Evolutionary conservation across 2,113 vertebrate species (phyloP), one percentile per base, ranked within the genome.

Genomic region (Vireo altiloquus): DNA sequence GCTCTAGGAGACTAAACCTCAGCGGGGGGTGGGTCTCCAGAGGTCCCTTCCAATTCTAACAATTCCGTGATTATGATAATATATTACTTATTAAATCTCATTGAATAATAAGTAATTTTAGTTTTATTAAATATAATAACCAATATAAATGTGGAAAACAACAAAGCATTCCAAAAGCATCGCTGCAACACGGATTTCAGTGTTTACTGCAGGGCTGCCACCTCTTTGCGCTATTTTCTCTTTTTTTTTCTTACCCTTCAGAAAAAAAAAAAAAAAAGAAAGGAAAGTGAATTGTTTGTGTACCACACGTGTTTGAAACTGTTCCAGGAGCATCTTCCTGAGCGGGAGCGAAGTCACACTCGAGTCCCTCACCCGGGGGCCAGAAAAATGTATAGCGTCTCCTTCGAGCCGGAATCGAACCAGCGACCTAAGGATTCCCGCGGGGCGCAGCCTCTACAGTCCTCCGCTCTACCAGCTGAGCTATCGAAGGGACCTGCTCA

Each of bases 381-480:
- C 16, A 3, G 4, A 7, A 31, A 42, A 1, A 19, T 11, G 5
- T 2, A 1, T 0, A 0, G 1, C 8, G 31, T 25, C 82, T 90
- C 93, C 93, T 95, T 90, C 93, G 93, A 95, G 93, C 93, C 93
- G 93, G 93, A 94, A 92, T 92, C 89, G 93, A 94, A 92, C 93
- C 99, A 99, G 99, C 99, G 99, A 99, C 98, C 98, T 99, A 99
- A 99, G 99, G 99, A 99, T 99, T 7, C 0, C 98, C 7, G 35
- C 0, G 0, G 0, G 18, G 1, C 0, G 0, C 0, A 0, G 0
- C 80, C 89, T 2, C 99, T 99, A 99, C 99, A 99, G 99, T 99
- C 98, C 98, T 99, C 99, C 98, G 98, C 99, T 99, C 99, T 99
- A 98, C 99, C 98, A 98, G 98, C 98, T 99, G 98, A 98, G 99